Conservation (phyloP, 1,140 invertebrate species). For the Trichoplusia ni region DNA sequence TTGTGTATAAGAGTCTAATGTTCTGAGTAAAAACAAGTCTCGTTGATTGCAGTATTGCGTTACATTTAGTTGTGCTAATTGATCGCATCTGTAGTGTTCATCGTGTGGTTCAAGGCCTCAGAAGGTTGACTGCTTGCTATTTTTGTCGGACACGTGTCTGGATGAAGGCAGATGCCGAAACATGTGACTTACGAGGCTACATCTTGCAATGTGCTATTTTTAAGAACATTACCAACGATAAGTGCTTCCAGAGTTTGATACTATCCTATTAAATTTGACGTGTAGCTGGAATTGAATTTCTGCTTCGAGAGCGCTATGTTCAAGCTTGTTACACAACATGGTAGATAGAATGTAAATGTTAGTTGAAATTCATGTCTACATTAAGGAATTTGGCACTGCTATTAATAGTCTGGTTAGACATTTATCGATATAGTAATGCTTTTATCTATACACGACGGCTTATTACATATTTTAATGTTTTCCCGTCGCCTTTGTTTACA, state of each 20-base stretch:
- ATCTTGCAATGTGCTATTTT: conserved; percentile 5
- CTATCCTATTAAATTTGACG: too few species aligned
- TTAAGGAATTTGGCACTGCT: too few species aligned
- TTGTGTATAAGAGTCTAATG: neutral
- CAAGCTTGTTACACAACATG: too few species aligned
- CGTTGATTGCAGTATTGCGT: conserved; percentile 3
- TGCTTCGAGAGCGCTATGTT: neutral
- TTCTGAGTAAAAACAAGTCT: neutral
- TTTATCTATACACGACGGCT: too few species aligned
- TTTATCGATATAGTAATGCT: too few species aligned
- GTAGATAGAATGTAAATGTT: too few species aligned
- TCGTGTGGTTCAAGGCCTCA: conserved; percentile 9
- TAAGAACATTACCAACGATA: neutral
- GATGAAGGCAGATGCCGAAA: neutral
- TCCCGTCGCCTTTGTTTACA: too few species aligned
- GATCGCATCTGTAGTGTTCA: conserved; percentile 1
- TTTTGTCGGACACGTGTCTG: conserved; percentile 8
- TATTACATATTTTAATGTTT: too few species aligned
- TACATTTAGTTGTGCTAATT: conserved; percentile 5
- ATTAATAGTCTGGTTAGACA: too few species aligned
- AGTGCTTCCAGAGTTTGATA: neutral
- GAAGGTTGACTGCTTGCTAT: conserved; percentile 20
- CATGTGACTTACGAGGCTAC: conserved; percentile 18
- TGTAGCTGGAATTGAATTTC: neutral
- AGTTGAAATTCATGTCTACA: too few species aligned